phyloP scores from a whole-genome alignment of 2,797 vertebrate genomes.

The Triplophysa bombifrons region DNA sequence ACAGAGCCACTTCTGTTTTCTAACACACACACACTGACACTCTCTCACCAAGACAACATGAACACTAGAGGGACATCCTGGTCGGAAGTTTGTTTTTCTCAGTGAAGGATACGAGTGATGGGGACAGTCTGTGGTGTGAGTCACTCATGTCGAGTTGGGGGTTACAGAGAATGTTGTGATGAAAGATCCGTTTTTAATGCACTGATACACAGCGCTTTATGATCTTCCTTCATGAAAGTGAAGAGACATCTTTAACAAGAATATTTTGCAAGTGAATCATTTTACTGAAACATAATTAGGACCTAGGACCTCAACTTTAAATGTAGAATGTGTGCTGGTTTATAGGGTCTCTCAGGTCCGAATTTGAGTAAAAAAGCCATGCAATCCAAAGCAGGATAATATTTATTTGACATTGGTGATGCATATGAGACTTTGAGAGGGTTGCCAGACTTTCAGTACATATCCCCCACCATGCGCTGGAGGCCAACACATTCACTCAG shows the following conservation, averaged over 20 bases:
- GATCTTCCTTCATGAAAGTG: slow-evolving; percentile 1
- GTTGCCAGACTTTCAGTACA: slow-evolving; percentile 45
- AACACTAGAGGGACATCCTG: slow-evolving; percentile 45
- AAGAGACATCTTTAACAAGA: slow-evolving; percentile 11
- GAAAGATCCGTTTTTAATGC: neutral
- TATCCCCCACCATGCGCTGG: slow-evolving; percentile 34
- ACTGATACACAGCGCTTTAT: slow-evolving; percentile 12
- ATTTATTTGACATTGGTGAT: slow-evolving; percentile 25
- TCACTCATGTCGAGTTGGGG: slow-evolving; percentile 6
- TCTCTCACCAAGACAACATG: slow-evolving; percentile 25
- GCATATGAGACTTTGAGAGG: slow-evolving; percentile 26
- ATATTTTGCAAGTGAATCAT: neutral
- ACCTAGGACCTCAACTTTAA: neutral
- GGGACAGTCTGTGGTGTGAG: slow-evolving; percentile 36
- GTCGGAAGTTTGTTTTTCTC: slow-evolving; percentile 46
- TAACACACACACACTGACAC: slow-evolving; percentile 1
- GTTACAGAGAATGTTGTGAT: slow-evolving; percentile 11
- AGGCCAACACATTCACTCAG: slow-evolving; percentile 14
- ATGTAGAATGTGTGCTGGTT: neutral
- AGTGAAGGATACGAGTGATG: slow-evolving; percentile 39
- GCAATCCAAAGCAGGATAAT: slow-evolving; percentile 4
- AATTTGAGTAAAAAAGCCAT: neutral
- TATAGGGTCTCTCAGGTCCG: neutral
- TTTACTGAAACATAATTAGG: neutral
- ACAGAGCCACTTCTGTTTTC: slow-evolving; percentile 23